Conservation (phyloP, 2,888 invertebrate species). For the Dusona sp. region DNA sequence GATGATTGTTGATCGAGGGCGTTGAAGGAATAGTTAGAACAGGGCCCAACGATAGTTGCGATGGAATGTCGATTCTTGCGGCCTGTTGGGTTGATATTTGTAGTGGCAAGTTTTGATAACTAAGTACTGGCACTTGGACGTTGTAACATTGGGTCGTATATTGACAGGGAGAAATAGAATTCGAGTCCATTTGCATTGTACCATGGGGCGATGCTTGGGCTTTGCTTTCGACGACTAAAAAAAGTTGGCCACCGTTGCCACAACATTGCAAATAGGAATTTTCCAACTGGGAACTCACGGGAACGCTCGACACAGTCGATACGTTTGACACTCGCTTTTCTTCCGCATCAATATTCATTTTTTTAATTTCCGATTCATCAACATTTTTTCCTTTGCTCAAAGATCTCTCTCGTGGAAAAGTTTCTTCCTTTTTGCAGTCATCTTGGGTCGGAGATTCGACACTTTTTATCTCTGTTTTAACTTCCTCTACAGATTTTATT, state of each 20-base stretch:
- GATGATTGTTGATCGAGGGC: slow-evolving; percentile 30
- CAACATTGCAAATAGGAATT: slow-evolving; percentile 58
- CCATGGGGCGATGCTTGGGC: slow-evolving; percentile 65
- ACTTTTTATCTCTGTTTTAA: not conserved
- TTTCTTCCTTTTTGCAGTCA: slow-evolving; percentile 1
- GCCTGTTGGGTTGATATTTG: slow-evolving; percentile 69
- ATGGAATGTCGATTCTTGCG: slow-evolving; percentile 61
- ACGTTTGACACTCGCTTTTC: slow-evolving; percentile 27
- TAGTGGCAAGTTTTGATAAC: slow-evolving; percentile 74
- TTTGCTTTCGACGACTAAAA: slow-evolving; percentile 73
- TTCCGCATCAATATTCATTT: slow-evolving; percentile 25
- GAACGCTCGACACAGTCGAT: slow-evolving; percentile 20
- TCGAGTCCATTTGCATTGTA: slow-evolving; percentile 67
- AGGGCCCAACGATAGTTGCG: slow-evolving; percentile 53
- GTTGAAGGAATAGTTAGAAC: slow-evolving; percentile 49
- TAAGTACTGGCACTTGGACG: slow-evolving; percentile 75
- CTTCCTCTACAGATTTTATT: not conserved
- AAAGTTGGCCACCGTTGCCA: slow-evolving; percentile 69
- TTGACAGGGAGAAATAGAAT: slow-evolving; percentile 60
- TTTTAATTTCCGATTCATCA: not conserved
- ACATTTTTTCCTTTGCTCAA: slow-evolving; percentile 3
- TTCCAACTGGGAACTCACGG: slow-evolving; percentile 46
- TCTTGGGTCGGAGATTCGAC: not conserved
- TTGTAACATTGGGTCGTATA: slow-evolving; percentile 73
- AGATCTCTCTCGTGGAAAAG: not conserved